These are phyloP conservation scores for Ophonus ardosiacus DNA, from an alignment of 2,888 invertebrate species.

Conservation along the genomic window DNA sequence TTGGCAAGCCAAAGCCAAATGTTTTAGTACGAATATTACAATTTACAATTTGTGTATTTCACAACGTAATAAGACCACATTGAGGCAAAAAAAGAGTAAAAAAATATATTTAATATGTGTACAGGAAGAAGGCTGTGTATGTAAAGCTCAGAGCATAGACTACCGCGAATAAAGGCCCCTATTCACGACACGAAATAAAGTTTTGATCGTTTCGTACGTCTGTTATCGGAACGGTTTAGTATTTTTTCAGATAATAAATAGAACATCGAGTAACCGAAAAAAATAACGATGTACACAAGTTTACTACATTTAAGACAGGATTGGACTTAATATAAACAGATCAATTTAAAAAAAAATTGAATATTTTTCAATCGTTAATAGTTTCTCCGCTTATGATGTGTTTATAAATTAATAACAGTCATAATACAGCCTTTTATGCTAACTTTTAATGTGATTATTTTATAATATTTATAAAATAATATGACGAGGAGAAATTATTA, in stretches of 20 bases:
- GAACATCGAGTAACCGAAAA: constrained; percentile 58
- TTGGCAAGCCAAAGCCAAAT: constrained; percentile 41
- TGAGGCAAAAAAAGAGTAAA: constrained; percentile 49
- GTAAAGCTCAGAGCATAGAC: constrained; percentile 40
- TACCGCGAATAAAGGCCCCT: constrained; percentile 47
- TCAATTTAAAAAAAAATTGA: not conserved
- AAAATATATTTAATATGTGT: constrained; percentile 51
- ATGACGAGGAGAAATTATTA: not conserved
- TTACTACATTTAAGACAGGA: constrained; percentile 14
- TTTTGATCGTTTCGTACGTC: constrained; percentile 49
- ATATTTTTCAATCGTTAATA: constrained; percentile 20
- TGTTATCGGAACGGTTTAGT: constrained; percentile 59
- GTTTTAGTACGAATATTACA: constrained; percentile 50
- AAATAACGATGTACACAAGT: constrained; percentile 37
- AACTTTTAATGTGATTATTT: constrained; percentile 7
- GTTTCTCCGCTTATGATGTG: not conserved
- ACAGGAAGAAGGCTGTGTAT: constrained; percentile 27
- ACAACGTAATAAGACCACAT: constrained; percentile 39
- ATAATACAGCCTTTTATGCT: constrained; percentile 31
- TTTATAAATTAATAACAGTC: constrained; percentile 19
- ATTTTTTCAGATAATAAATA: constrained; percentile 63
- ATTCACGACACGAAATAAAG: constrained; percentile 54
- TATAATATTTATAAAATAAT: constrained; percentile 10
- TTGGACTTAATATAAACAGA: not conserved
- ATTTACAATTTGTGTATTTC: constrained; percentile 32